phyloP scores from a whole-genome alignment of 2,797 vertebrate species.

The Myioborus miniatus region DNA sequence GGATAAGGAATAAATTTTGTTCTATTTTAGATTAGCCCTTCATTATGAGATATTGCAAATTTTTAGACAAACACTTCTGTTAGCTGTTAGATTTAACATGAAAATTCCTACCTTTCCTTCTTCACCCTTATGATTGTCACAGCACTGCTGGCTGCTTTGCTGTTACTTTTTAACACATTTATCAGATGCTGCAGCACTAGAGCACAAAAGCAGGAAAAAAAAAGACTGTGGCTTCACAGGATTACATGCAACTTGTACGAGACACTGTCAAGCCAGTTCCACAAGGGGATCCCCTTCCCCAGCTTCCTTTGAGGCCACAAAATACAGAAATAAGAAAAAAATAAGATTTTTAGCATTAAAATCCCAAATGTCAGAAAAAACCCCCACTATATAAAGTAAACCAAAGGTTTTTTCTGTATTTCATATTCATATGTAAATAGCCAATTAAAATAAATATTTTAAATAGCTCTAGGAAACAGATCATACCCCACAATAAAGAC shows the following conservation, averaged over 20 bases:
- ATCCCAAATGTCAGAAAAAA: not conserved
- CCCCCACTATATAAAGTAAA: fast-evolving
- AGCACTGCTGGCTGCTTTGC: not conserved
- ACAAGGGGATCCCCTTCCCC: not conserved
- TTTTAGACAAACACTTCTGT: not conserved
- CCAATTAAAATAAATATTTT: not conserved
- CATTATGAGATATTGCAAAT: not conserved
- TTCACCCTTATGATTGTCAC: fast-evolving
- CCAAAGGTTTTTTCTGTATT: not conserved
- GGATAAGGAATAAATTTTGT: not conserved
- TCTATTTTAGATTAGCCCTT: not conserved
- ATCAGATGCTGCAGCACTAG: not conserved
- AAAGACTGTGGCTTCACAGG: not conserved
- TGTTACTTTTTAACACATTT: not conserved
- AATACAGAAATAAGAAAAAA: not conserved
- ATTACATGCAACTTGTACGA: not conserved
- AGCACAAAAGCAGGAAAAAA: not conserved
- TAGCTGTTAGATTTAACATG: not conserved
- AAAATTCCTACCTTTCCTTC: not conserved
- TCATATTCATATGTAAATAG: not conserved
- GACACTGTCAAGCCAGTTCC: not conserved
- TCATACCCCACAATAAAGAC: not conserved
- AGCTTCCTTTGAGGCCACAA: not conserved
- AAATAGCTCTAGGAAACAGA: not conserved
- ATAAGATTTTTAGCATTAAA: not conserved